Evolutionary conservation across 2,797 vertebrate genomes (phyloP), one percentile per base, ranked within the genome.

Genomic region (Takifugu rubripes): DNA sequence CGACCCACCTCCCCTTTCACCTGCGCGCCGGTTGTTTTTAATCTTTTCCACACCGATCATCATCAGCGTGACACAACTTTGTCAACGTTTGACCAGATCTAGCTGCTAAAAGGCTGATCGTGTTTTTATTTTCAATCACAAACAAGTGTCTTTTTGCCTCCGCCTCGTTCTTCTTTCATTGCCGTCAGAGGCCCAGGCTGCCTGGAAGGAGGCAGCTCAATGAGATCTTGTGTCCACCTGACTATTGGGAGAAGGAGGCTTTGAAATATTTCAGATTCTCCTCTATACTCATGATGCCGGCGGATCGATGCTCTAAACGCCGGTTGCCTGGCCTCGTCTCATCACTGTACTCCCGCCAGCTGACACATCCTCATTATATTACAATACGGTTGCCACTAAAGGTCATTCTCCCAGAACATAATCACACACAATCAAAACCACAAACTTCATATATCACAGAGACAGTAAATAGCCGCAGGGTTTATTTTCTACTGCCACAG

Each of bases 391-490:
- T 95, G 94, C 93, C 93, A 96, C 92, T 94, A 98, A 99, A 99
- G 97, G 96, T 99, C 97, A 99, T 93, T 94, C 93, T 93, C 94
- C 92, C 93, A 91, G 93, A 96, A 96, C 93, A 97, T 97, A 96
- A 98, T 96, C 95, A 96, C 94, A 94, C 93, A 95, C 95, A 98
- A 98, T 98, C 95, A 97, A 97, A 98, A 93, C 93, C 92, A 94
- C 95, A 96, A 98, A 98, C 95, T 97, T 97, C 96, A 96, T 95
- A 96, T 93, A 96, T 97, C 94, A 97, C 92, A 75, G 90, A 94
- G 92, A 94, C 93, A 94, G 94, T 95, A 98, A 98, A 98, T 94
- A 97, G 94, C 94, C 92, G 48, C 75, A 72, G 92, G 93, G 92
- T 94, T 96, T 96, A 94, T 96, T 95, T 94, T 92, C 91, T 91